A percentile compares a stretch with the other conserved stretches of the same genome.
phyloP scores from a whole-genome alignment of 92 coral and sea anemone species.

The Desmophyllum pertusum region DNA sequence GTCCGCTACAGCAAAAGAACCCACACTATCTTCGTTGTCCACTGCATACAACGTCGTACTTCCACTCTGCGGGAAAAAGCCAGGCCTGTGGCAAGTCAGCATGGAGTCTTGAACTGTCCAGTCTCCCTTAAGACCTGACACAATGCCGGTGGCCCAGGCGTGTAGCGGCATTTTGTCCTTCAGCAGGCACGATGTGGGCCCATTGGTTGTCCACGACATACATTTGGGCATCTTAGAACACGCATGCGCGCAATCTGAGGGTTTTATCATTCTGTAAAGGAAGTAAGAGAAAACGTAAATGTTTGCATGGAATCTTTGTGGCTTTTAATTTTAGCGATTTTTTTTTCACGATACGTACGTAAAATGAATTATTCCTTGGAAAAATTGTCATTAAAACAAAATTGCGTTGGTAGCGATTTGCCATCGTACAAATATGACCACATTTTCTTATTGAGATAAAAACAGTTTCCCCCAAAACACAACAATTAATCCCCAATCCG shows the following conservation, averaged over 20 bases:
- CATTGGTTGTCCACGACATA: constrained; percentile 91
- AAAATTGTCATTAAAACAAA: too few species aligned
- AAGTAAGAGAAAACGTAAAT: not conserved
- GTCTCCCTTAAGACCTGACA: constrained; percentile 80
- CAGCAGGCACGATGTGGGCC: constrained; percentile 87
- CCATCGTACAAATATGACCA: too few species aligned
- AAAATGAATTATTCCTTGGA: too few species aligned
- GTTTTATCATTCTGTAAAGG: constrained; percentile 64
- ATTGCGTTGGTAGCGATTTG: too few species aligned
- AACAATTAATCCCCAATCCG: too few species aligned
- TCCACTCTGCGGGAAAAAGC: constrained; percentile 89
- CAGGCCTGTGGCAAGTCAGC: constrained; percentile 77
- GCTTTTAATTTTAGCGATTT: not conserved
- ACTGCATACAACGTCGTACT: constrained; percentile 77
- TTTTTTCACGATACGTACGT: too few species aligned
- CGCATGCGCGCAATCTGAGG: constrained; percentile 83
- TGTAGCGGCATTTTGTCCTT: constrained; percentile 89
- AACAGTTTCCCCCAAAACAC: too few species aligned
- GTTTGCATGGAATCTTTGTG: too few species aligned
- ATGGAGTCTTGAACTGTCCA: constrained; percentile 74
- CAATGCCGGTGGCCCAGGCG: constrained; percentile 87
- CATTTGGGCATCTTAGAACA: constrained; percentile 90
- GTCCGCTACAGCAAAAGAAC: constrained; percentile 78
- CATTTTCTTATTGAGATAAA: too few species aligned
- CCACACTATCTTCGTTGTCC: constrained; percentile 52